Evolutionary conservation across 2,797 vertebrate genomes (phyloP).

Genomic region (Sebastes vulpes): DNA sequence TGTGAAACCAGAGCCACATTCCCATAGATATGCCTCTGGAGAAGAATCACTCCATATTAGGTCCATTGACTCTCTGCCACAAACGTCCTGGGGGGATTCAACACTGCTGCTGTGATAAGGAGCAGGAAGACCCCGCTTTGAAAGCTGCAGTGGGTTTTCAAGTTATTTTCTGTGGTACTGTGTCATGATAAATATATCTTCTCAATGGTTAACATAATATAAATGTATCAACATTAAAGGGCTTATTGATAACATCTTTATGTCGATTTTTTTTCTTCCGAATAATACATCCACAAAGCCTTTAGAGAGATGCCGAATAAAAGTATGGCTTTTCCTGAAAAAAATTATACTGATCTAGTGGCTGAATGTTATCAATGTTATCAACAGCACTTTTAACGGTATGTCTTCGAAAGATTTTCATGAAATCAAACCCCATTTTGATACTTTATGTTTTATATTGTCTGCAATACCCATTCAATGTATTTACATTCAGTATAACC

Average conservation of each 20-base stretch:
- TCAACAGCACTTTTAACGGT: not conserved
- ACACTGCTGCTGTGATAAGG: constrained; percentile 57
- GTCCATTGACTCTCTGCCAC: constrained; percentile 70
- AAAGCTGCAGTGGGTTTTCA: constrained; percentile 19
- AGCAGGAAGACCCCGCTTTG: constrained; percentile 26
- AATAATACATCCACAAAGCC: not conserved
- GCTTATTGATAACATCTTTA: not conserved
- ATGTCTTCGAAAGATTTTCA: not conserved
- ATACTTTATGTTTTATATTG: not conserved
- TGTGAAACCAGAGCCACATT: constrained; percentile 68
- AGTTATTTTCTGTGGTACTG: constrained; percentile 23
- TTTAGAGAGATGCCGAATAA: not conserved
- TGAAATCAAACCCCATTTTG: not conserved
- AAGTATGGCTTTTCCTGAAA: not conserved
- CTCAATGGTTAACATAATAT: not conserved
- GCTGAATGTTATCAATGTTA: not conserved
- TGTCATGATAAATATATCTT: constrained; percentile 14
- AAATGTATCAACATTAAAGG: not conserved
- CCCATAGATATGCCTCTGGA: constrained; percentile 64
- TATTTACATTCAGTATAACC: not conserved
- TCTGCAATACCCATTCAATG: not conserved
- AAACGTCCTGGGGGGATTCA: constrained; percentile 61
- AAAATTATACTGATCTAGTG: not conserved
- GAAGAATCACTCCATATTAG: constrained; percentile 76
- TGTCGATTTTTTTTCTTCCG: not conserved